Percentiles rank a stretch among this genome's conserved stretches.
Conservation (phyloP, 2,888 invertebrate species). For the Aspidiotus rigidus region DNA sequence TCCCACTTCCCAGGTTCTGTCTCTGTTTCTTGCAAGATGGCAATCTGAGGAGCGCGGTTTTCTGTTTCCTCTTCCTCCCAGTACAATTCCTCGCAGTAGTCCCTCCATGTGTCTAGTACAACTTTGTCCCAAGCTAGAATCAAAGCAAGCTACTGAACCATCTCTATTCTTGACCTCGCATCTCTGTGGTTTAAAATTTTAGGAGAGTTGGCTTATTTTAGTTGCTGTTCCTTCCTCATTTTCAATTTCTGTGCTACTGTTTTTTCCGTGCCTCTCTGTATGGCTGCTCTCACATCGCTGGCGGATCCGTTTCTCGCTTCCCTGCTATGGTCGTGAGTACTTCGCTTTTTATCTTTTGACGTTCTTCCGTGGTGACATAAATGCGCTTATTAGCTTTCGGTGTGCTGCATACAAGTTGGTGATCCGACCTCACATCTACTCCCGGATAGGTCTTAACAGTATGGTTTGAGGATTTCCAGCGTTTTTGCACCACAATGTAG, state of each 20-base stretch:
- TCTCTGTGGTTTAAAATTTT: not conserved
- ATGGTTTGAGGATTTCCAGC: slow-evolving; percentile 1
- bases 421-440: not conserved
- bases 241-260: not conserved
- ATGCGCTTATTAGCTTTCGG: not conserved
- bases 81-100: too few species aligned
- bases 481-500: not conserved
- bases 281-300: not conserved
- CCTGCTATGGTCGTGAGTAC: not conserved
- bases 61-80: too few species aligned
- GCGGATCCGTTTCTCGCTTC: not conserved
- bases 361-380: not conserved
- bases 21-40: too few species aligned
- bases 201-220: not conserved
- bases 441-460: not conserved
- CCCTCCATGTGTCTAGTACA: too few species aligned
- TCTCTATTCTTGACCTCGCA: not conserved
- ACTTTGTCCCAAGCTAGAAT: too few species aligned
- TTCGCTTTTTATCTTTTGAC: not conserved
- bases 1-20: too few species aligned
- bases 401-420: not conserved
- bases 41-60: too few species aligned
- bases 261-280: not conserved
- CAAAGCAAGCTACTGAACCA: not conserved
- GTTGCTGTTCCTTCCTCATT: not conserved